Evolutionary conservation across 2,113 vertebrate species (phyloP).

Genomic region (Tupaia chinensis): DNA sequence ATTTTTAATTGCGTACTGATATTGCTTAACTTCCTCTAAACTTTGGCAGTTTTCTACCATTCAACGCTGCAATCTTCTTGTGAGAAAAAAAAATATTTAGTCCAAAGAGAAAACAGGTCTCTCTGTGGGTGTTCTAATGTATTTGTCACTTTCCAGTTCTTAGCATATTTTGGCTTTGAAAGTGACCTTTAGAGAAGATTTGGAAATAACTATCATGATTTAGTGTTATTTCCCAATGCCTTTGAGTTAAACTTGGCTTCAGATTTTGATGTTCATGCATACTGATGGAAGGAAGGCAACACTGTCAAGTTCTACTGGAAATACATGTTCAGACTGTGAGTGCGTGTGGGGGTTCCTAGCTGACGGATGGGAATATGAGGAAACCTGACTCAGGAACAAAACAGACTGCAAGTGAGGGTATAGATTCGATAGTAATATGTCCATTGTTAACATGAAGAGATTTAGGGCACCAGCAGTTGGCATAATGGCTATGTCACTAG

Average conservation of each 20-base stretch:
- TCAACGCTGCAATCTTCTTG: slow-evolving; percentile 69
- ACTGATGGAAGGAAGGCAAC: not conserved
- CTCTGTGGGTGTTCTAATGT: slow-evolving; percentile 84
- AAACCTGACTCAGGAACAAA: slow-evolving; percentile 20
- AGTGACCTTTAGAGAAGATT: slow-evolving; percentile 74
- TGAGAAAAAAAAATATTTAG: slow-evolving; percentile 83
- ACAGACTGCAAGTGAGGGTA: not conserved
- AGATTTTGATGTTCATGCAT: slow-evolving; percentile 53
- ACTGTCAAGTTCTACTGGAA: slow-evolving; percentile 62
- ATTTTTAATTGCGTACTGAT: slow-evolving; percentile 77
- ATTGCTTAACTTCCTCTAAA: slow-evolving; percentile 73
- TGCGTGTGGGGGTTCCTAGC: not conserved
- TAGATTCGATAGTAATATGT: not conserved
- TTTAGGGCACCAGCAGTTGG: not conserved
- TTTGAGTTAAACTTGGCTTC: slow-evolving; percentile 48
- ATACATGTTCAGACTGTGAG: slow-evolving; percentile 17
- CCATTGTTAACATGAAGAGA: slow-evolving; percentile 21
- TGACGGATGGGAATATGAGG: slow-evolving; percentile 8
- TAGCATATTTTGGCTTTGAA: slow-evolving; percentile 81
- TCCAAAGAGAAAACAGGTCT: slow-evolving; percentile 87
- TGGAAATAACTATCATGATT: slow-evolving; percentile 81
- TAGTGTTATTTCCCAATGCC: slow-evolving; percentile 71
- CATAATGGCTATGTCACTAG: no score
- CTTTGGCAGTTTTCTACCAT: slow-evolving; percentile 75
- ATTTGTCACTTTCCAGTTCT: slow-evolving; percentile 78